Conservation (phyloP, 1,140 invertebrate genomes). For the Arctopsyche grandis region DNA sequence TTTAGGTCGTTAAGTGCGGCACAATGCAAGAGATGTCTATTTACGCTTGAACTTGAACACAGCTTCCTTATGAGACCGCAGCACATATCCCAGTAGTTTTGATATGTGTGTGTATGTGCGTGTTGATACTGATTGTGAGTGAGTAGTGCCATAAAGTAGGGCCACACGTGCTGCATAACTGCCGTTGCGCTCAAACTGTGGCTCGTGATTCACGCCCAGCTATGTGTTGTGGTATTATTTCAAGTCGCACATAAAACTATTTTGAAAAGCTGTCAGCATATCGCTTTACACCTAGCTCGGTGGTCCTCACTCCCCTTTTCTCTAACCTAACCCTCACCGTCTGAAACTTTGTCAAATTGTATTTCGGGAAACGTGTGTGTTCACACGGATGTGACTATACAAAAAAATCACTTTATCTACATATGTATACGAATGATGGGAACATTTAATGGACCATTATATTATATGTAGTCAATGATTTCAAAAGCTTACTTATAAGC, state of each 20-base stretch:
- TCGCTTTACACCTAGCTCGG: slow-evolving; percentile 42
- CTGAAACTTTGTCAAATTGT: slow-evolving; percentile 2
- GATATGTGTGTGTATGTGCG: background rate
- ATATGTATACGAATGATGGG: too few species aligned
- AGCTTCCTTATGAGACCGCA: slow-evolving; percentile 26
- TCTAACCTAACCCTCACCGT: too few species aligned
- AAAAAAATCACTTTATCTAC: too few species aligned
- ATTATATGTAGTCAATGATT: too few species aligned
- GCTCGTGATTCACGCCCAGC: slow-evolving; percentile 11
- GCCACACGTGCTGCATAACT: slow-evolving; percentile 27
- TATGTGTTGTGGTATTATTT: slow-evolving; percentile 36
- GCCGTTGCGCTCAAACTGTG: slow-evolving; percentile 28
- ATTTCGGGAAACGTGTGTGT: background rate
- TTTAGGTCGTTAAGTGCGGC: background rate
- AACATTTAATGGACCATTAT: too few species aligned
- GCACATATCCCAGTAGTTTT: background rate
- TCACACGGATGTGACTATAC: too few species aligned
- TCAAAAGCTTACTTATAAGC: too few species aligned
- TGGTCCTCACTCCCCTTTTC: slow-evolving; percentile 3
- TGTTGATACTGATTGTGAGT: background rate
- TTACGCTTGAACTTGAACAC: slow-evolving; percentile 28
- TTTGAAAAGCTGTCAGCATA: slow-evolving; percentile 48
- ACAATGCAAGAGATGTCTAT: background rate
- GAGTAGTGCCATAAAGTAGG: slow-evolving; percentile 22
- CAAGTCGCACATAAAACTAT: slow-evolving; percentile 47